A percentile compares a stretch with the other conserved stretches of the same genome.
These are phyloP conservation scores for Sarotherodon lohbergeri DNA, from an alignment of 2,113 vertebrate species.

Conservation along the genomic window DNA sequence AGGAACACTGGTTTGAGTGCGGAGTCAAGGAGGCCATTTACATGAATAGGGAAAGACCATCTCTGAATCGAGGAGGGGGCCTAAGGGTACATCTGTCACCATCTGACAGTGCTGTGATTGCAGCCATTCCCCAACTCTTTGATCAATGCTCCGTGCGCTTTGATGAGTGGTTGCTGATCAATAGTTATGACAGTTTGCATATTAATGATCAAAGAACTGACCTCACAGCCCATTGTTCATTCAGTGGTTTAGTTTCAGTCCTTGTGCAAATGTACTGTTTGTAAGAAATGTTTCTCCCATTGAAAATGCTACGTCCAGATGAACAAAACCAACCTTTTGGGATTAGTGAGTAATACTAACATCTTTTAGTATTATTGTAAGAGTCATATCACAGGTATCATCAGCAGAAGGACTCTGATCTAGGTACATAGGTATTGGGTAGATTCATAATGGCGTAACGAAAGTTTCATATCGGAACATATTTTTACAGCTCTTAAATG, in stretches of 20 bases:
- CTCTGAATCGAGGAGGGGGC: accelerated
- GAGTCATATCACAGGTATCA: background rate
- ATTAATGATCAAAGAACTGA: background rate
- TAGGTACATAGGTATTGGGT: background rate
- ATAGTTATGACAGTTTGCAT: background rate
- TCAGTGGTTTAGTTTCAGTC: background rate
- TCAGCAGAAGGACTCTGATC: background rate
- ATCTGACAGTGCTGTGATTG: background rate
- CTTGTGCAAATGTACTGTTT: background rate
- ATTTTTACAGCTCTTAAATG: background rate
- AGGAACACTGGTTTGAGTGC: accelerated
- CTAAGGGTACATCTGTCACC: accelerated
- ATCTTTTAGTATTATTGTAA: background rate
- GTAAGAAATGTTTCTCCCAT: background rate
- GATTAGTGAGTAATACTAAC: background rate
- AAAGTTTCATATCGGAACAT: background rate
- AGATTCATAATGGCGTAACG: background rate
- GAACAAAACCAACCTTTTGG: background rate
- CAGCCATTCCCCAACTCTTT: background rate
- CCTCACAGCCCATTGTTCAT: accelerated
- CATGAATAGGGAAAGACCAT: background rate
- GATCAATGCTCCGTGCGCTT: background rate
- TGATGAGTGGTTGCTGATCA: background rate
- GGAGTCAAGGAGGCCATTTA: accelerated
- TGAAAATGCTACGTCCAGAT: background rate